Evolutionary conservation across 53 echinoderm and acorn worm genomes (phyloP).

Genomic region (Echinometra lucunter): DNA sequence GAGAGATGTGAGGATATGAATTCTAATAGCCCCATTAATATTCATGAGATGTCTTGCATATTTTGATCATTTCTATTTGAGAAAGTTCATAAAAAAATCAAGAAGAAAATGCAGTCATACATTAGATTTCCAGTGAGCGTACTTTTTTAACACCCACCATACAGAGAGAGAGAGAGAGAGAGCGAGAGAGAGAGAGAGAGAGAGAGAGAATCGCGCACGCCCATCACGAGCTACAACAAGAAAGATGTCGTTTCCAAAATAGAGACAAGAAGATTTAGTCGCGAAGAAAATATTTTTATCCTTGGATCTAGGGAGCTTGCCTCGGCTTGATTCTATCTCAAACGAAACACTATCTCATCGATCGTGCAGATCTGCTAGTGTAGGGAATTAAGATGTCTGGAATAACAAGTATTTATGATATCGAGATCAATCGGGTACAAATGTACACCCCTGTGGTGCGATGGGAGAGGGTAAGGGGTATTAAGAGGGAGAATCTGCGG

Average conservation of each 20-base stretch:
- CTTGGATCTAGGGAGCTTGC: neutral
- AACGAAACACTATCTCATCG: slow-evolving; percentile 22
- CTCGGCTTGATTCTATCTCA: neutral
- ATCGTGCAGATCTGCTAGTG: neutral
- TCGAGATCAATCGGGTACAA: slow-evolving; percentile 11
- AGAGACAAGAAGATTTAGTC: slow-evolving; percentile 22
- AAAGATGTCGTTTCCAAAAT: neutral
- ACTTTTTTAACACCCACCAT: too few relatives aligned
- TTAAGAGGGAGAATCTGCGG: neutral
- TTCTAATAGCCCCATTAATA: too few relatives aligned
- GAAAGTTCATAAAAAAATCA: too few relatives aligned
- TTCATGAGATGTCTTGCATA: too few relatives aligned
- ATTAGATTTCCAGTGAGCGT: too few relatives aligned
- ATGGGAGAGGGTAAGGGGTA: neutral
- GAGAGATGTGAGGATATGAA: too few relatives aligned
- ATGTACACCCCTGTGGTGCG: slow-evolving; percentile 20
- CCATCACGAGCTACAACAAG: neutral
- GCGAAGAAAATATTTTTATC: slow-evolving; percentile 3
- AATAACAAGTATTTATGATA: slow-evolving; percentile 44
- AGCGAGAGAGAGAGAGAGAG: too few relatives aligned
- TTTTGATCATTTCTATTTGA: too few relatives aligned
- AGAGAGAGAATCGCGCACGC: too few relatives aligned
- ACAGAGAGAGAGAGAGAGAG: too few relatives aligned
- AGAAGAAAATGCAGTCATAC: too few relatives aligned
- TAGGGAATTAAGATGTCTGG: slow-evolving; percentile 56